Conservation (phyloP, 64 coral and sea anemone genomes). For the Orbicella faveolata region DNA sequence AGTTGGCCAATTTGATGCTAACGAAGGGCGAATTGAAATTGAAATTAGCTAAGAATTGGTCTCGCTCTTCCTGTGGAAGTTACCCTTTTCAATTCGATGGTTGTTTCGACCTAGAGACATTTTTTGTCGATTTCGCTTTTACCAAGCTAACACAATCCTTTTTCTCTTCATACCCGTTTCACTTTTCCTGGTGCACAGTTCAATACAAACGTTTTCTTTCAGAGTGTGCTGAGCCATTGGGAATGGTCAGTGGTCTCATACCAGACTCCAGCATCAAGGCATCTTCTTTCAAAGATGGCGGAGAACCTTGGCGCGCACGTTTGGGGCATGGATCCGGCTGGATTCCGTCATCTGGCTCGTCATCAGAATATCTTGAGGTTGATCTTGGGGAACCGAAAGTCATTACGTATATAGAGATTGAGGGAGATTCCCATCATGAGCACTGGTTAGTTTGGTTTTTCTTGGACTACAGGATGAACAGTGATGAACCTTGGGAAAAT, state of each 20-base stretch:
- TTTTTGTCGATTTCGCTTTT: too few species aligned
- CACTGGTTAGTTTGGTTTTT: background rate
- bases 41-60: too few species aligned
- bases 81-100: too few species aligned
- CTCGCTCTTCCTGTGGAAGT: too few species aligned
- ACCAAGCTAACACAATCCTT: too few species aligned
- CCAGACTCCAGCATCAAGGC: background rate
- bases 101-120: too few species aligned
- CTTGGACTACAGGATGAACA: conserved; percentile 15
- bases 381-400: conserved; percentile 4
- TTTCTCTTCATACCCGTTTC: too few species aligned
- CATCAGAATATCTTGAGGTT: background rate
- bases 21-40: too few species aligned
- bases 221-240: background rate
- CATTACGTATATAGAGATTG: background rate
- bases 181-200: too few species aligned
- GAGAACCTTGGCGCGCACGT: conserved; percentile 12
- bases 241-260: background rate
- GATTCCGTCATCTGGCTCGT: background rate
- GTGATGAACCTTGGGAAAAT: background rate
- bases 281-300: conserved; percentile 3
- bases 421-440: background rate
- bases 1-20: too few species aligned
- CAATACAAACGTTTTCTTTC: background rate
- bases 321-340: background rate